Base-by-base conservation (phyloP, 2,888 invertebrate species). In the Caenorhabditis macrosperma region DNA sequence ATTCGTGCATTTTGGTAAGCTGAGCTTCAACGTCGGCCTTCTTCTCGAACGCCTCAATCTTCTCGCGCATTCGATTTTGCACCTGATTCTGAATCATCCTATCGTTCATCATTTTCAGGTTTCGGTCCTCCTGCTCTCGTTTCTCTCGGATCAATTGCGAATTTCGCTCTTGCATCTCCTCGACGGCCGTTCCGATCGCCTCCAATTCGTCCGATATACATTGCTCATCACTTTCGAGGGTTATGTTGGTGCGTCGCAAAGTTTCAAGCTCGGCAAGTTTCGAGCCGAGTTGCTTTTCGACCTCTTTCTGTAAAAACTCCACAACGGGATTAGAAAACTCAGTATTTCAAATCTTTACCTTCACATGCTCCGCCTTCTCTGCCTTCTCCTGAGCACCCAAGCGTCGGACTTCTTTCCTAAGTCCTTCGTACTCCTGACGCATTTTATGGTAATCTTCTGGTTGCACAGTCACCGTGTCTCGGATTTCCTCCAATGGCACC, bases 151-250 rank as follows among this genome's bases (percentile, higher is more conserved):
- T 95, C 22, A 98, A 93, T 41, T 97, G 93, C 0, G 95, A 95
- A 92, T 98, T 98, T 92, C 97, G 97, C 89, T 98, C 97, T 92
- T 98, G 97, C 96, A 97, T 97, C 90, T 99, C 98, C 91, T 99
- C 98, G 91, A 97, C 97, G 0, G 98, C 98, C 61, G 66, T 20
- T 1, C 78, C 55, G 35, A 57, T 33, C 9, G 24, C 3, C 38
- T 72, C 72, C 15, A 64, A 20, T 15, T 72, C 72, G 10, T 64
- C 63, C 2, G 72, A 72, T 35, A 72, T 44, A 17, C 26, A 24
- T 22, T 72, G 63, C n/a, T 72, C 72, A 24, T 72, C 72, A 17
- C 26, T 57, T 4, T 41, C 30, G 26, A 72, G 22, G 0, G 30
- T 17, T 24, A 67, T 66, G 22, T 60, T 66, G 2, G 60, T 33